Percentiles rank a stretch among this genome's conserved stretches.
Conservation (phyloP, 2,113 vertebrate genomes). For the Cyanoderma ruficeps region DNA sequence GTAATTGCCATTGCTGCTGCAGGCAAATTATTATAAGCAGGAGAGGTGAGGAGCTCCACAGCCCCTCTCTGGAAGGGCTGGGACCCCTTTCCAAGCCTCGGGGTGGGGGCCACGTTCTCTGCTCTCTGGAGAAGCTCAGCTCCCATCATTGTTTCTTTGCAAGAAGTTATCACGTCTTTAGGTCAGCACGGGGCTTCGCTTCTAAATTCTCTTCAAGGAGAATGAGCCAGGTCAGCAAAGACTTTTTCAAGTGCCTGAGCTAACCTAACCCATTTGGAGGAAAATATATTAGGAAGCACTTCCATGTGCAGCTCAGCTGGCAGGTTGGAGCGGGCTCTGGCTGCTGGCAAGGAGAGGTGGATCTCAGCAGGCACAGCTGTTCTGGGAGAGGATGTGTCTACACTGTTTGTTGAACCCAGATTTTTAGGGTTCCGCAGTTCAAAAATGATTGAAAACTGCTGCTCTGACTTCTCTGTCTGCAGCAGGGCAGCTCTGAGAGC, state of each 20-base stretch:
- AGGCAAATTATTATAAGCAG: not conserved
- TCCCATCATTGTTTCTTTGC: not conserved
- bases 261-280: not conserved
- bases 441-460: not conserved
- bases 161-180: not conserved
- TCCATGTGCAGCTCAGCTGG: conserved; percentile 34
- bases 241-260: not conserved
- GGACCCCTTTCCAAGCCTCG: not conserved
- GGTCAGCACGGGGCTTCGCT: not conserved
- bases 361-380: conserved; percentile 65
- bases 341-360: conserved; percentile 35
- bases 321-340: not conserved
- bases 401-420: not conserved
- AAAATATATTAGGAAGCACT: not conserved
- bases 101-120: fast-evolving
- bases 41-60: not conserved
- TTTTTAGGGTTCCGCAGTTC: not conserved
- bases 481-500: not conserved
- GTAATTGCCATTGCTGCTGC: not conserved
- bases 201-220: conserved; percentile 33
- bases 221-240: conserved; percentile 45
- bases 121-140: not conserved
- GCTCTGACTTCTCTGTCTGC: not conserved
- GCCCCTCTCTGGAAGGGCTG: not conserved
- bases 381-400: not conserved